These are phyloP conservation scores for Ormia ochracea DNA, from an alignment of 2,888 invertebrate species.

Conservation along the genomic window DNA sequence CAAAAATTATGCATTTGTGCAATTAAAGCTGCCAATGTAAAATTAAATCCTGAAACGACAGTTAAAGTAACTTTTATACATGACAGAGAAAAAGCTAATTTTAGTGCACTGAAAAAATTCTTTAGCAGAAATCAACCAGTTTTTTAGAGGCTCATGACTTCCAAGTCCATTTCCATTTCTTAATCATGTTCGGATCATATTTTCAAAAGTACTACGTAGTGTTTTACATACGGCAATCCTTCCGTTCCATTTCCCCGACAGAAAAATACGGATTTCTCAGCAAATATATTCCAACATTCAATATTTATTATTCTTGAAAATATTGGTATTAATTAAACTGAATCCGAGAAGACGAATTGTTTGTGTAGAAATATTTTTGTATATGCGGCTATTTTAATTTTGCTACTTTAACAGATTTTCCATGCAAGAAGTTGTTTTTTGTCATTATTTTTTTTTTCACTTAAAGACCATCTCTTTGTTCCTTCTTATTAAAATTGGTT, in stretches of 20 bases:
- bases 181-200: too few relatives aligned
- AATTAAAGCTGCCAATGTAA: background rate
- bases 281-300: too few relatives aligned
- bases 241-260: too few relatives aligned
- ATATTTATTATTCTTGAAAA: background rate
- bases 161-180: too few relatives aligned
- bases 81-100: background rate
- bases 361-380: conserved; percentile 15
- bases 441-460: conserved; percentile 13
- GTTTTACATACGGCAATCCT: too few relatives aligned
- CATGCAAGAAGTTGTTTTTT: conserved; percentile 39
- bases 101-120: background rate
- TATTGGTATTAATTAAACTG: too few relatives aligned
- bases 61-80: background rate
- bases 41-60: background rate
- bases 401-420: conserved; percentile 52
- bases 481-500: background rate
- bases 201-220: too few relatives aligned
- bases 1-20: conserved; percentile 21
- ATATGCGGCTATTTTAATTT: conserved; percentile 40
- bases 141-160: too few relatives aligned
- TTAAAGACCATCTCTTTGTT: background rate
- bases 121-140: too few relatives aligned
- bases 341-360: too few relatives aligned
- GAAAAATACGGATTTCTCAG: too few relatives aligned